Evolutionary conservation across 2,888 invertebrate species (phyloP), one percentile per base, ranked within the genome.

Genomic region (Heliconius charithonia): DNA sequence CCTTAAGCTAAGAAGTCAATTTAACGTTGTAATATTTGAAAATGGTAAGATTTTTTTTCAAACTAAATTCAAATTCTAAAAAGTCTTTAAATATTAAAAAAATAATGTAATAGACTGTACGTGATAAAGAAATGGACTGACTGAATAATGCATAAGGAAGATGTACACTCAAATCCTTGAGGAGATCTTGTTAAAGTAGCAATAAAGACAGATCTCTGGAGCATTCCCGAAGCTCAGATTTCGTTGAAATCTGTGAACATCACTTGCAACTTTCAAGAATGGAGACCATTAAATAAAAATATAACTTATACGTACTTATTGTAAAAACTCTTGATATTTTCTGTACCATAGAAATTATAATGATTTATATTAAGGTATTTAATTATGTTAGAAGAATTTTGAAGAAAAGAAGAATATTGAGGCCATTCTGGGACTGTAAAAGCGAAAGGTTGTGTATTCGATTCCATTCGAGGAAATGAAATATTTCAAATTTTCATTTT

Each of bases 121-220:
- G 56, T n/a, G n/a, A 51, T n/a, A 59, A 59, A 72, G 72, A 72
- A 32, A 32, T 32, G 72, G 72, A 59, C 29, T 32, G 16, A 32
- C 56, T 41, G 73, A 63, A 74, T 74, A 74, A 74, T 74, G 37
- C 63, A 74, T 63, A 19, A 63, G 62, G 41, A 45, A 74, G 41
- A 73, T 63, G 62, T 62, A 27, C 25, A 41, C 41, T 62, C 41
- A 73, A 73, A 73, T 63, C 37, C 62, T 73, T 12, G 37, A 62
- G 62, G 32, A 73, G n/a, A 19, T 73, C 62, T 73, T 73, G 73
- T 73, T 73, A 62, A 73, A 73, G 73, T 73, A 73, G 73, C 62
- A 73, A 73, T 73, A 73, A 73, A 73, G 62, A 63, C 41, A 41
- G 41, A 37, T 73, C 62, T 73, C 62, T 63, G 25, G 41, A 41